Conservation (phyloP, 2,113 vertebrate species). For the Leptocoma aspasia region DNA sequence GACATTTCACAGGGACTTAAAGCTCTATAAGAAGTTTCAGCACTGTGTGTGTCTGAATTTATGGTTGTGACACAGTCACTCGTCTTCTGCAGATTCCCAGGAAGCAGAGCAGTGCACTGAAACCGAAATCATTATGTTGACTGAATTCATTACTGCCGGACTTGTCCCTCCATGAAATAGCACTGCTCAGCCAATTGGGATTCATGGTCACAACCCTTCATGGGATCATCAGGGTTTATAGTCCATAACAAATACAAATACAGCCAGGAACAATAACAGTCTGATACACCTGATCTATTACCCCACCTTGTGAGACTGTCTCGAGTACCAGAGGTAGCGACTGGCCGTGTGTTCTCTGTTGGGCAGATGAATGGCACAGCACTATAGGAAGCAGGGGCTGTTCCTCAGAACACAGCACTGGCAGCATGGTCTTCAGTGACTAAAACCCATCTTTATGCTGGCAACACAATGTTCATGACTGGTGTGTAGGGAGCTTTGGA, state of each 20-base stretch:
- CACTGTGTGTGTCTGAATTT: conserved; percentile 46
- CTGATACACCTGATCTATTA: conserved; percentile 21
- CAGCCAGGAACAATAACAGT: conserved; percentile 40
- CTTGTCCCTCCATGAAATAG: conserved; percentile 50
- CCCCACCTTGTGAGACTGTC: not conserved
- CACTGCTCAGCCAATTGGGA: conserved; percentile 44
- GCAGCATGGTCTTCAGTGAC: too few relatives aligned
- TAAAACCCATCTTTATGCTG: not conserved
- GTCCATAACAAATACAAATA: conserved; percentile 70
- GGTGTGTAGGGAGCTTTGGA: not conserved
- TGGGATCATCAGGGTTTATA: conserved; percentile 65
- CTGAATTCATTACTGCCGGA: conserved; percentile 43
- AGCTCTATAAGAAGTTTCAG: conserved; percentile 19
- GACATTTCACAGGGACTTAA: conserved; percentile 24
- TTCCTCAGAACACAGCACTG: not conserved
- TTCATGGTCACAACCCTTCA: conserved; percentile 57
- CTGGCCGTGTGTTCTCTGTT: not conserved
- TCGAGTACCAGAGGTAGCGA: not conserved
- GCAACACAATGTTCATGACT: accelerated
- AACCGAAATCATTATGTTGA: conserved; percentile 52
- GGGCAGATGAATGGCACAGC: not conserved
- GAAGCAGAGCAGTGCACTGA: conserved; percentile 50
- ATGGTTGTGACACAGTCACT: conserved; percentile 4
- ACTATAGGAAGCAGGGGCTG: not conserved
- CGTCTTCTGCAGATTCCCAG: conserved; percentile 43